Evolutionary conservation across 2,113 vertebrate genomes (phyloP).

Genomic region (Eupsittula cactorum): DNA sequence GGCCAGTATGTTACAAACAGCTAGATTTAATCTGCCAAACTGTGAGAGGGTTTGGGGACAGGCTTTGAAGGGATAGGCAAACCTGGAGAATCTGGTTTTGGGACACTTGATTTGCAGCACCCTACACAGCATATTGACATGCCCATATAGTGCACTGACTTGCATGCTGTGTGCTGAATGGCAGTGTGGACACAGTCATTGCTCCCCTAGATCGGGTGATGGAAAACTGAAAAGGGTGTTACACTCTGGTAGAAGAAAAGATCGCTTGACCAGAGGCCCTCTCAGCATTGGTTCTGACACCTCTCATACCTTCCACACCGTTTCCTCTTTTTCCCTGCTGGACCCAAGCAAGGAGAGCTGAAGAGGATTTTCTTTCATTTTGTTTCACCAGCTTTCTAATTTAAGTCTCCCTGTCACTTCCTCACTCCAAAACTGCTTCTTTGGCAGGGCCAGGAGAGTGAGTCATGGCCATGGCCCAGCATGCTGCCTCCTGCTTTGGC

Average conservation of each 20-base stretch:
- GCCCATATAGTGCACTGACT: not conserved
- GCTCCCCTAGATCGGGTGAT: not conserved
- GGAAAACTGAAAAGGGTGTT: not conserved
- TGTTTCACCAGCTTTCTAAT: slow-evolving; percentile 8
- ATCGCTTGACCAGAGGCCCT: accelerated
- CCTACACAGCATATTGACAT: accelerated
- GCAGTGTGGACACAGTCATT: accelerated
- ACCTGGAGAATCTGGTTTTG: not conserved
- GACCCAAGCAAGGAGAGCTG: not conserved
- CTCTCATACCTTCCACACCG: not conserved
- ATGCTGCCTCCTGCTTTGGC: slow-evolving; percentile 44
- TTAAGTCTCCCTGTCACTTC: slow-evolving; percentile 23
- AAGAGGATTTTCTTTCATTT: not conserved
- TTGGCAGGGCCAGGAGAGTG: slow-evolving; percentile 62
- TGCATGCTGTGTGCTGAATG: not conserved
- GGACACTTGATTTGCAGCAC: not conserved
- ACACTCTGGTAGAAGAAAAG: not conserved
- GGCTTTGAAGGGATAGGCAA: not conserved
- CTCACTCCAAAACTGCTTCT: slow-evolving; percentile 70
- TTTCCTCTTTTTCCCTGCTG: not conserved
- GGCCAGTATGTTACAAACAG: not conserved
- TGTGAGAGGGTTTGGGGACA: not conserved
- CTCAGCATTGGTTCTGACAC: not conserved
- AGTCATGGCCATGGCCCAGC: slow-evolving; percentile 23
- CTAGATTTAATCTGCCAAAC: not conserved